Base-by-base conservation (phyloP, 92 coral and sea anemone genomes). In the Epizoanthus ramosus region DNA sequence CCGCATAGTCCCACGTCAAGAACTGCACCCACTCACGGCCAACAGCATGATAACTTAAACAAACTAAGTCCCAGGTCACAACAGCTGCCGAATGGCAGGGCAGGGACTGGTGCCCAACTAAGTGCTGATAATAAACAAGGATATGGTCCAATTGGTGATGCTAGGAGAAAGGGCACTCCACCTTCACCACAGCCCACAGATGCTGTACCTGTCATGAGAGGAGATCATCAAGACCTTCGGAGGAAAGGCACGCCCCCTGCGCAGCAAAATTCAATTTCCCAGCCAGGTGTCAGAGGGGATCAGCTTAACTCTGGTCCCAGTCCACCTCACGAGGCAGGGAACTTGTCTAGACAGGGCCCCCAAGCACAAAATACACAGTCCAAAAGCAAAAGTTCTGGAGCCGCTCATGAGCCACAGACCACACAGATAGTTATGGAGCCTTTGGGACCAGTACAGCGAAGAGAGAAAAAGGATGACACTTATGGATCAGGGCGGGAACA, bases 241-340 rank as follows among this genome's bases (percentile, higher is more conserved):
- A 68, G 71, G 57, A 77, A 61, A 61, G 82, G 82, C 12, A 77
- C 71, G 21, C 82, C 85, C 18, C 88, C 91, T 41, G 64, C 84
- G 15, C 88, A 84, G 35, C 89, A 79, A 63, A 80, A 45, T 84
- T 39, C 87, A 16, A 39, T 8, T 15, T 81, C 83, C 16, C 80
- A 74, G 66, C 23, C 33, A 33, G 59, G 59, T 13, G 3, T 25
- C 28, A 75, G 68, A 57, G n/a, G 35, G 33, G 64, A 24, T 35
- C 80, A 75, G 80, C 43, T 17, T 0, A 56, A 15, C 33, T 74
- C 80, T 6, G 22, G 18, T 17, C 60, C 25, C 17, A 75, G 25
- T 35, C 21, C 68, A 56, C 80, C 80, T 1, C 41, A 31, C 6
- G 80, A 33, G 64, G 19, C 47, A 4, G 58, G 50, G 4, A 37